Conservation (phyloP, 2,888 invertebrate genomes). For the Chydorus sphaericus region DNA sequence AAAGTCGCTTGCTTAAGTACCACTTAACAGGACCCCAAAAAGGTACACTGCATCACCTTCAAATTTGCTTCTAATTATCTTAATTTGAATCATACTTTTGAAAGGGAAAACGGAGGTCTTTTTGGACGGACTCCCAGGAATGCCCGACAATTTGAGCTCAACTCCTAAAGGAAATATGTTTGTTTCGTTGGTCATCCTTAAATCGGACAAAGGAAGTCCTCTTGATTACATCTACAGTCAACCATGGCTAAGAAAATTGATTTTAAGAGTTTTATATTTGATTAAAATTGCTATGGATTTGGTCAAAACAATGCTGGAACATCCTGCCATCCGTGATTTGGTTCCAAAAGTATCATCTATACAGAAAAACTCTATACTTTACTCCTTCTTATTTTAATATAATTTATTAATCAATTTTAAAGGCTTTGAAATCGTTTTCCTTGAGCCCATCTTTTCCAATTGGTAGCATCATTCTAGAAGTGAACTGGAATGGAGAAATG, state of each 20-base stretch:
- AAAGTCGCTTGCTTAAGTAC: constrained; percentile 33
- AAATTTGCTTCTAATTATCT: background rate
- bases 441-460: background rate
- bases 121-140: constrained; percentile 40
- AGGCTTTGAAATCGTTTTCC: background rate
- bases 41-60: constrained; percentile 56
- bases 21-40: constrained; percentile 63
- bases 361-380: no score
- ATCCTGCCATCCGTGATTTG: background rate
- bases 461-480: constrained; percentile 33
- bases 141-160: constrained; percentile 48
- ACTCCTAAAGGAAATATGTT: constrained; percentile 19
- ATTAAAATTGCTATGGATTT: constrained; percentile 42
- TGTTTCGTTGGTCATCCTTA: constrained; percentile 3
- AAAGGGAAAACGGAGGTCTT: constrained; percentile 25
- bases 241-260: constrained; percentile 48
- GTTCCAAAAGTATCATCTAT: background rate
- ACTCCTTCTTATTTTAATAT: no score
- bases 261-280: constrained; percentile 42
- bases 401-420: no score
- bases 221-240: constrained; percentile 41
- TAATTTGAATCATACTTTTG: no score
- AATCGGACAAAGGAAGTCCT: constrained; percentile 22
- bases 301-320: background rate
- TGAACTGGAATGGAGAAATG: constrained; percentile 57